These are phyloP conservation scores for Andinoacara biseriatus DNA, from an alignment of 2,113 vertebrate genomes.

Conservation along the genomic window DNA sequence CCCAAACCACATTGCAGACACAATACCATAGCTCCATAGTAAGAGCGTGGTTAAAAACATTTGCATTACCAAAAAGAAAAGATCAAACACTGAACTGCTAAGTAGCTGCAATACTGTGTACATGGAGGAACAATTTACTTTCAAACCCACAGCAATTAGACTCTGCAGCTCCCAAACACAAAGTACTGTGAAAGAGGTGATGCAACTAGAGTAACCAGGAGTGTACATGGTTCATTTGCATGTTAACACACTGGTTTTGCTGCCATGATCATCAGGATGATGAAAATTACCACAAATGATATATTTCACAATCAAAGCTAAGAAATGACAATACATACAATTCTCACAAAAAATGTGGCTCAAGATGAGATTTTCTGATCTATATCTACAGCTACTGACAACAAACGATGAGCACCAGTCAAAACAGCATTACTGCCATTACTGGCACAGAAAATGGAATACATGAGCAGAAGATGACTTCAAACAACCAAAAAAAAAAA, in stretches of 20 bases:
- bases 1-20: not conserved
- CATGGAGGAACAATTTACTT: not conserved
- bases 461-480: not conserved
- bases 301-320: no score
- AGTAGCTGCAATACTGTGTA: not conserved
- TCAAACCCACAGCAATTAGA: not conserved
- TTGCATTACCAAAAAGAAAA: not conserved
- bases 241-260: not conserved
- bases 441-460: not conserved
- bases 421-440: not conserved
- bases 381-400: not conserved
- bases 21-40: not conserved
- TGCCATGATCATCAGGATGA: not conserved
- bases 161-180: not conserved
- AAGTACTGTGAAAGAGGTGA: not conserved
- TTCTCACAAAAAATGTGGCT: not conserved
- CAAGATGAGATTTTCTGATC: rapidly evolving
- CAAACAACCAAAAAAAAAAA: not conserved
- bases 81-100: not conserved
- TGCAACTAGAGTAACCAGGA: not conserved
- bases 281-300: no score
- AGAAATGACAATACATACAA: not conserved
- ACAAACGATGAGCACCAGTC: not conserved
- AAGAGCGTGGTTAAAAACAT: not conserved
- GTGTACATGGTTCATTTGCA: not conserved